phyloP scores from a whole-genome alignment of 2,797 vertebrate genomes.

The Anguilla anguilla region DNA sequence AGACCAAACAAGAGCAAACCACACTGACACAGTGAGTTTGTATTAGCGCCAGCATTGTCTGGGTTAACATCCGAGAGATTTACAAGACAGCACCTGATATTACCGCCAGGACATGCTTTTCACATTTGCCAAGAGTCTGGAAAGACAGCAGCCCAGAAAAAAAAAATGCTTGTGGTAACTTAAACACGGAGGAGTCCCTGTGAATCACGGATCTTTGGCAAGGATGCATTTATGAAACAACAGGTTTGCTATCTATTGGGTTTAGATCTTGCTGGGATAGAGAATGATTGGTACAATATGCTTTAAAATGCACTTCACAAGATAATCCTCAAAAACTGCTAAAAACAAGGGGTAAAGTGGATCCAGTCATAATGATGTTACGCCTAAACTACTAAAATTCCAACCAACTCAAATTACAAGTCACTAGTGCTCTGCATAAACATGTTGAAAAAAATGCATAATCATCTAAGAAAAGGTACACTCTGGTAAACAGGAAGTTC shows the following conservation, averaged over 20 bases:
- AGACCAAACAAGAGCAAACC: background rate
- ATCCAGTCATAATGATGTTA: conserved; percentile 14
- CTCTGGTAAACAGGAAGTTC: background rate
- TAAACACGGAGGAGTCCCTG: background rate
- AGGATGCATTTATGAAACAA: background rate
- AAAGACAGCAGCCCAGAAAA: background rate
- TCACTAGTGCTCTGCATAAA: conserved; percentile 12
- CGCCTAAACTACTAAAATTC: conserved; percentile 24
- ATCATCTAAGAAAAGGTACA: background rate
- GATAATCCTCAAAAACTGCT: background rate
- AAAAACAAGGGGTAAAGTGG: background rate
- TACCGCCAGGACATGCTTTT: conserved; percentile 48
- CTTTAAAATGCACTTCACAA: background rate
- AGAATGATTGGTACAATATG: background rate
- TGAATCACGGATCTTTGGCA: background rate
- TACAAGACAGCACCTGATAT: conserved; percentile 40
- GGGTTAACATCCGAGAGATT: conserved; percentile 46
- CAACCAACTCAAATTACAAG: conserved; percentile 20
- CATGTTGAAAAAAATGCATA: background rate
- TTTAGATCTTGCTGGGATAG: background rate
- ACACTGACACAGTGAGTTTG: background rate
- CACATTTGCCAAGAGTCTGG: background rate
- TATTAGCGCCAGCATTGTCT: conserved; percentile 19
- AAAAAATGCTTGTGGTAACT: background rate
- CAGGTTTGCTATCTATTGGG: background rate